These are phyloP conservation scores for Hycleus cichorii DNA, from an alignment of 1,140 invertebrate species.

Conservation along the genomic window DNA sequence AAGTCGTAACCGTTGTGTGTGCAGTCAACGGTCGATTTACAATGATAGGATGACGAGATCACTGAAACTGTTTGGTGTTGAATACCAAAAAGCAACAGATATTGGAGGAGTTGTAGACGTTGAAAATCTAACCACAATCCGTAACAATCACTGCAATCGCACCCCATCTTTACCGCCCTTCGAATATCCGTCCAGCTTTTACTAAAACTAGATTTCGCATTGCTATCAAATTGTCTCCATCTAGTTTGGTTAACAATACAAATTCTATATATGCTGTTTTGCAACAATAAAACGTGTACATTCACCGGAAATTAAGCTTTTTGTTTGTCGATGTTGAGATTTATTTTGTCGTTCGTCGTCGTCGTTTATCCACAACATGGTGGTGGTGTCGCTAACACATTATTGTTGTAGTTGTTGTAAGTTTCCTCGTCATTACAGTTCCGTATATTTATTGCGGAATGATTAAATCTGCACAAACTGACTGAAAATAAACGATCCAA, in stretches of 20 bases:
- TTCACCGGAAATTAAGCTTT: slow-evolving; percentile 11
- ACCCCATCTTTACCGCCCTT: neutral
- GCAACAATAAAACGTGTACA: neutral
- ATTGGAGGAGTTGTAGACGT: neutral
- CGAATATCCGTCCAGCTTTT: slow-evolving; percentile 3
- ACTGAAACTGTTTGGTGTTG: slow-evolving; percentile 10
- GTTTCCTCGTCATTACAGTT: too few relatives aligned
- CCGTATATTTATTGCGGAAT: too few relatives aligned
- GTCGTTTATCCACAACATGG: too few relatives aligned
- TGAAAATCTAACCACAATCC: too few relatives aligned
- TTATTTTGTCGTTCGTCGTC: neutral
- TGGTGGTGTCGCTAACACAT: too few relatives aligned
- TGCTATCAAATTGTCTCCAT: slow-evolving; percentile 12
- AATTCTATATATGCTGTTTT: neutral
- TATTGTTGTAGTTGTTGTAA: too few relatives aligned
- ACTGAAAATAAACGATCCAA: too few relatives aligned
- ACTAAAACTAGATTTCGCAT: slow-evolving; percentile 3
- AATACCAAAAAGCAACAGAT: slow-evolving; percentile 14
- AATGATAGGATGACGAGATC: slow-evolving; percentile 16
- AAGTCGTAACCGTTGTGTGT: slow-evolving; percentile 10
- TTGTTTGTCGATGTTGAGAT: slow-evolving; percentile 1
- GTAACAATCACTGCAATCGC: too few relatives aligned
- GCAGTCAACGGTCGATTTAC: slow-evolving; percentile 15
- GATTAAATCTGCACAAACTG: too few relatives aligned
- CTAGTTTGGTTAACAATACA: slow-evolving; percentile 11